Evolutionary conservation across 1,140 invertebrate species (phyloP).

Genomic region (Asbolus verrucosus): DNA sequence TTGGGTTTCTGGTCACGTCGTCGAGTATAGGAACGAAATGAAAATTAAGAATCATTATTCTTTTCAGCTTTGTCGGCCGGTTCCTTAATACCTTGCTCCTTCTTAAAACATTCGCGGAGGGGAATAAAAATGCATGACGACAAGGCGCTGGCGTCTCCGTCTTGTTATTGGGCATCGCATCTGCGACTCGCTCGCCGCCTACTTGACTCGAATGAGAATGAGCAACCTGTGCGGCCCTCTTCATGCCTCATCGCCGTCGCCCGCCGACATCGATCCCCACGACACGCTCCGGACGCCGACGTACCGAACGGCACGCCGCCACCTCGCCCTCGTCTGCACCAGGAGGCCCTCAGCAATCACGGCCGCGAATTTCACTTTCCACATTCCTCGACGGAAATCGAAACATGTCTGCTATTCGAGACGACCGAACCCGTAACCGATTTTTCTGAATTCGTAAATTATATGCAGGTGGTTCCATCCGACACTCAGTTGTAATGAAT

Average conservation of each 20-base stretch:
- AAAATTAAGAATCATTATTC: slow-evolving; percentile 67
- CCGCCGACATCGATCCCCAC: slow-evolving; percentile 49
- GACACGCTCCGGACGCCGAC: not conserved
- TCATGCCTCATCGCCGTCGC: slow-evolving; percentile 52
- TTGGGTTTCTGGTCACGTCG: slow-evolving; percentile 63
- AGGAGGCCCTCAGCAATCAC: not conserved
- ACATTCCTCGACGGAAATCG: not conserved
- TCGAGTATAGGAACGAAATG: slow-evolving; percentile 65
- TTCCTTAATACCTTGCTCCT: slow-evolving; percentile 63
- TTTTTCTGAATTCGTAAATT: too few species aligned
- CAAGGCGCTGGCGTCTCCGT: slow-evolving; percentile 52
- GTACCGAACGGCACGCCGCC: slow-evolving; percentile 6
- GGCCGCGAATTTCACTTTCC: not conserved
- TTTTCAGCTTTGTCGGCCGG: slow-evolving; percentile 64
- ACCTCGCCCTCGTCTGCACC: not conserved
- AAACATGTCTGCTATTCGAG: too few species aligned
- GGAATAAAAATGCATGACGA: slow-evolving; percentile 58
- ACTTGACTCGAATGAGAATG: slow-evolving; percentile 57
- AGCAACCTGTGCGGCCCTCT: slow-evolving; percentile 56
- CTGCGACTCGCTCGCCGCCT: slow-evolving; percentile 58
- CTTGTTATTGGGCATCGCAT: slow-evolving; percentile 62
- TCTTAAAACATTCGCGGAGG: slow-evolving; percentile 63
- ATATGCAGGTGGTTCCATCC: too few species aligned
- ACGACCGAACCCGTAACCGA: too few species aligned
- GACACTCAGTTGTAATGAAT: too few species aligned